These are phyloP conservation scores for Troglohyphantes excavatus DNA, from an alignment of 2,888 invertebrate species.

Conservation along the genomic window DNA sequence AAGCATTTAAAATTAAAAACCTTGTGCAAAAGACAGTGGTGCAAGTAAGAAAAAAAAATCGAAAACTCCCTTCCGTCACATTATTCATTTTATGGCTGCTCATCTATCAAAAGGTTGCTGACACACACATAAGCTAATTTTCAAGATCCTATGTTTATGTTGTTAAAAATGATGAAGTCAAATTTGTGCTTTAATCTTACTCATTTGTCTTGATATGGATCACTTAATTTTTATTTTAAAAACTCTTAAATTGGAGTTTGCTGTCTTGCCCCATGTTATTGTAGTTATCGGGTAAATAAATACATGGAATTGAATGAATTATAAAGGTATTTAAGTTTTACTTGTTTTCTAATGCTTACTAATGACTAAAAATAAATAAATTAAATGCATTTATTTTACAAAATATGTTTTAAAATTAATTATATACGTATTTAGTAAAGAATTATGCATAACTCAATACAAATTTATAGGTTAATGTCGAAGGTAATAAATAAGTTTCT, in stretches of 20 bases:
- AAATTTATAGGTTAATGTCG: no score
- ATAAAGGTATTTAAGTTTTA: background rate
- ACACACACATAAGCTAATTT: slow-evolving; percentile 61
- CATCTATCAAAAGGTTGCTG: slow-evolving; percentile 42
- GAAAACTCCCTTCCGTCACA: slow-evolving; percentile 24
- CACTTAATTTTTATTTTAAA: background rate
- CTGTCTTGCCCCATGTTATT: no score
- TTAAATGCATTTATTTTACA: no score
- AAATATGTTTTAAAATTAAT: no score
- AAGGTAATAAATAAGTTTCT: no score
- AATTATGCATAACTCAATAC: no score
- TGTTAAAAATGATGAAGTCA: background rate
- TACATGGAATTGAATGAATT: background rate
- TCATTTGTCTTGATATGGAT: background rate
- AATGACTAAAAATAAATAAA: no score
- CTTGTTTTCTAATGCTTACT: no score
- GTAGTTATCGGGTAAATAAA: background rate
- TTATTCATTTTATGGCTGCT: slow-evolving; percentile 32
- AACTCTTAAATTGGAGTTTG: background rate
- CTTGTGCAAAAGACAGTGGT: no score
- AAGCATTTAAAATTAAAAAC: no score
- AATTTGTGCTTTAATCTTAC: background rate
- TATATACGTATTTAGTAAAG: no score
- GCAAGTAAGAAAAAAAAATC: background rate
- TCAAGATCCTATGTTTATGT: background rate